Evolutionary conservation across 2,113 vertebrate species (phyloP).

Genomic region (Coptodon rendalli): DNA sequence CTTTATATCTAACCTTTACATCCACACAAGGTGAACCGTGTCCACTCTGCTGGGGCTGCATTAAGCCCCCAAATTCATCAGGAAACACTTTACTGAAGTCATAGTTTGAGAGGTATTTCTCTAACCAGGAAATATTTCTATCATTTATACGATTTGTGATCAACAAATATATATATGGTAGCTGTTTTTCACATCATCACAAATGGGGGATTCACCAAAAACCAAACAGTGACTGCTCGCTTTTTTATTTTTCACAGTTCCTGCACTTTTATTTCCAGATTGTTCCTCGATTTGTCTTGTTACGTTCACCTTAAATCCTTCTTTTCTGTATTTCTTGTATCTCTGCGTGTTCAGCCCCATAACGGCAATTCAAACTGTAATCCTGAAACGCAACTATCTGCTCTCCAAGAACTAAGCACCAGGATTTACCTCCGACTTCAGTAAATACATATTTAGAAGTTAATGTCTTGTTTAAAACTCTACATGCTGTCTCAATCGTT

Average conservation of each 20-base stretch:
- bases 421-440: not conserved
- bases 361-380: rapidly evolving
- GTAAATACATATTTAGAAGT: not conserved
- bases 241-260: not conserved
- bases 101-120: not conserved
- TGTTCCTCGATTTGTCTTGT: not conserved
- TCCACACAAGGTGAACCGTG: not conserved
- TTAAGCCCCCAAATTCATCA: not conserved
- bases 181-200: too few species aligned
- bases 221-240: not conserved
- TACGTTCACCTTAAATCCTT: not conserved
- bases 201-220: too few species aligned
- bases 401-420: not conserved
- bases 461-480: not conserved
- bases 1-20: not conserved
- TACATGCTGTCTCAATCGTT: not conserved
- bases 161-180: too few species aligned
- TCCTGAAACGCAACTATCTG: not conserved
- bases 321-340: not conserved
- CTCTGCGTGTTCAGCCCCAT: rapidly evolving
- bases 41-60: rapidly evolving
- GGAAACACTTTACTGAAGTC: not conserved
- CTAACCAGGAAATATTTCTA: not conserved
- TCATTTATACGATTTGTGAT: not conserved
- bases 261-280: not conserved